Percentiles rank a stretch among this genome's conserved stretches.
Evolutionary conservation across 2,113 vertebrate genomes (phyloP).

Genomic region (Oreotragus oreotragus): DNA sequence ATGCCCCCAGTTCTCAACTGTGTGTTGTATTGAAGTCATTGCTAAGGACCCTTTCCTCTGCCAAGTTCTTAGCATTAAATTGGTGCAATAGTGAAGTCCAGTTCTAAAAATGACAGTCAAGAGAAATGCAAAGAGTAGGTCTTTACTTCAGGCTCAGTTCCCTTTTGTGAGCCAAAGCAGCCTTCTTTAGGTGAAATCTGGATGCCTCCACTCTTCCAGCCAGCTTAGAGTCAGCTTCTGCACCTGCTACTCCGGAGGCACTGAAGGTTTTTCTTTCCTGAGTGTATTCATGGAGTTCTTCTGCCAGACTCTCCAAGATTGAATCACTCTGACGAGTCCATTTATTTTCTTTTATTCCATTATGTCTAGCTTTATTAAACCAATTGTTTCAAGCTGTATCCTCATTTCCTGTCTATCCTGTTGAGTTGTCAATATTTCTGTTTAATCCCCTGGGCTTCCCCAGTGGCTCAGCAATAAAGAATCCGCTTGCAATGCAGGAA

Average conservation of each 20-base stretch:
- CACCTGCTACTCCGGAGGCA: background rate
- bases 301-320: background rate
- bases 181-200: background rate
- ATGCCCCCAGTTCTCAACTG: background rate
- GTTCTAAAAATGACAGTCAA: background rate
- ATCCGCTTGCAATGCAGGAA: background rate
- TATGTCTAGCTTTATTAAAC: background rate
- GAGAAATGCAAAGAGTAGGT: background rate
- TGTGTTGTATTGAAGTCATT: background rate
- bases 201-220: background rate
- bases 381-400: background rate
- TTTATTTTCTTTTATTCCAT: background rate
- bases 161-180: background rate
- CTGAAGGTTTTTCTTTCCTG: background rate
- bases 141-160: background rate
- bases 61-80: background rate
- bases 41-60: background rate
- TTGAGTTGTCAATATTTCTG: background rate
- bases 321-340: background rate
- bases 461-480: background rate
- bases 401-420: background rate
- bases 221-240: background rate
- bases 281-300: background rate
- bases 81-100: background rate
- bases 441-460: background rate